Base-by-base conservation (phyloP, 2,888 invertebrate species). In the Lycaena phlaeas region DNA sequence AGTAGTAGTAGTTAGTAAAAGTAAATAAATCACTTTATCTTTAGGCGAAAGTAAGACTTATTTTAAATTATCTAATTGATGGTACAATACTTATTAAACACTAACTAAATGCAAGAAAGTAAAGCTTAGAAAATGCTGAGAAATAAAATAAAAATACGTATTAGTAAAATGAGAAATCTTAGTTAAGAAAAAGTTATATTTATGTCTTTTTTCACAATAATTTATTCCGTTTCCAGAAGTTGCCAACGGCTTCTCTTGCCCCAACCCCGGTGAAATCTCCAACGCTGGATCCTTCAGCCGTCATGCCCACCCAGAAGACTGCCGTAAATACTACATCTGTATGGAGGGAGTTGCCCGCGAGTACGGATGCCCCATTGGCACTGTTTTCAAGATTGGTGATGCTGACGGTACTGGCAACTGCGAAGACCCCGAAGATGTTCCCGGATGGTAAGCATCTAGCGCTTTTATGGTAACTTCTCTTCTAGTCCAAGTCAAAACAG, bases 271-370 rank as follows among this genome's bases (percentile, higher is more conserved):
- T 61, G 94, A 94, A 77, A 87, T 93, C 22, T 89, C 92, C 60
- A 91, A 90, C 64, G 88, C 92, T 50, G 96, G 95, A 48, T 92
- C 95, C 49, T 97, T 96, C 91, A 95, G 95, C 57, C 91, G 96
- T 68, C 96, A 96, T 81, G 95, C 96, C 44, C 96, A 97, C 78
- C 96, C 96, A 26, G 95, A 95, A 54, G 95, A 95, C 79, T 95
- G 95, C 88, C 91, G 96, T 64, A 96, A 96, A 74, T 97, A 96
- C 86, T 97, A 94, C 87, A 95, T 96, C 78, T 97, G 96, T 70
- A 76, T 96, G 51, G 96, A 96, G 75, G 93, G 94, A 54, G 91
- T 90, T 44, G 94, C 96, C 51, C 90, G 96, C 54, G 96, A 96
- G 77, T 96, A 96, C 77, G 96, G 96, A 51, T 97, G 96, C 86